Conservation (phyloP, 2,797 vertebrate genomes). For the Lepus oiostolus region DNA sequence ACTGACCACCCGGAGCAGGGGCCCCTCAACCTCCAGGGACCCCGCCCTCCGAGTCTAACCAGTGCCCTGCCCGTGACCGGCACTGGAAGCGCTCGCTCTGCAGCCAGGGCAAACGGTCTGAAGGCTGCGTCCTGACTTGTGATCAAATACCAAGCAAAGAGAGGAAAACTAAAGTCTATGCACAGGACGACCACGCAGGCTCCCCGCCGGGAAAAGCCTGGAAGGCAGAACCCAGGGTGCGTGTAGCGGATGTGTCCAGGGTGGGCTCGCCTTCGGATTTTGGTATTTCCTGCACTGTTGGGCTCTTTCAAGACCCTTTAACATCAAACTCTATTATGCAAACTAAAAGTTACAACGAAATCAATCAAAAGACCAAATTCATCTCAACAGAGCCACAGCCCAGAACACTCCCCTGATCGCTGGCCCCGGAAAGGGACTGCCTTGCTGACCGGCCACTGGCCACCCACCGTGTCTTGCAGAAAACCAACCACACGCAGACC, state of each 20-base stretch:
- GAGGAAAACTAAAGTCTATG: neutral
- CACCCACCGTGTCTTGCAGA: neutral
- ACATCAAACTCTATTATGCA: neutral
- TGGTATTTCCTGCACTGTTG: neutral
- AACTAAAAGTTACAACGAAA: conserved; percentile 20
- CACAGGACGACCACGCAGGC: neutral
- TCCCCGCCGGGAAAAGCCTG: neutral
- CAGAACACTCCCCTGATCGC: neutral
- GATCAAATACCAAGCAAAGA: neutral
- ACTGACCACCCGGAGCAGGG: no score
- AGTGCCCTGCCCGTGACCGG: neutral
- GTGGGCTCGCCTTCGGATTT: neutral
- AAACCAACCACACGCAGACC: neutral
- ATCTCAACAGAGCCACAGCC: neutral
- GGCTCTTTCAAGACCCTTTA: neutral
- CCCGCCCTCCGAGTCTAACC: neutral
- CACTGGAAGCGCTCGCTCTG: no score
- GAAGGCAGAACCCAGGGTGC: neutral
- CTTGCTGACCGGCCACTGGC: neutral
- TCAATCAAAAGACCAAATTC: neutral
- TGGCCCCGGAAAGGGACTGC: neutral
- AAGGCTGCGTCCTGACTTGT: neutral
- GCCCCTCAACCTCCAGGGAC: neutral
- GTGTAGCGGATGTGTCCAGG: neutral
- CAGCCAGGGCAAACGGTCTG: neutral